Percentiles rank a stretch among this genome's conserved stretches.
Evolutionary conservation across 2,797 vertebrate genomes (phyloP).

Genomic region (Poeciliopsis infans): DNA sequence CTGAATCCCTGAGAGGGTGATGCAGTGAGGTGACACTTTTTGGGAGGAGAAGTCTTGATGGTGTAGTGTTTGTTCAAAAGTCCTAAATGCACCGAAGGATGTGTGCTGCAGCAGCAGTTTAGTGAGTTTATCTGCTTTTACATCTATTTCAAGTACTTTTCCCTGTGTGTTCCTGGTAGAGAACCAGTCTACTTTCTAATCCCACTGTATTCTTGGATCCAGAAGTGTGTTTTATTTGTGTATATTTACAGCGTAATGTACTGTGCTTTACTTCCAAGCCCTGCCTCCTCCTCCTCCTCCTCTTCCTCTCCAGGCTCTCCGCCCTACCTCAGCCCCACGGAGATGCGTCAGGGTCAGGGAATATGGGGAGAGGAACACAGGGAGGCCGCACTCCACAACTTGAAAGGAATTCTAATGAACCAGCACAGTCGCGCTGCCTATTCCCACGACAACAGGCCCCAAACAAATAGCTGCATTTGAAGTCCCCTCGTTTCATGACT

Average conservation of each 20-base stretch:
- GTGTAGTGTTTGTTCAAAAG: slow-evolving; percentile 29
- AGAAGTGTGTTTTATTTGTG: slow-evolving; percentile 24
- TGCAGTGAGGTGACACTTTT: slow-evolving; percentile 77
- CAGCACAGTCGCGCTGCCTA: slow-evolving; percentile 80
- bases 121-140: slow-evolving; percentile 29
- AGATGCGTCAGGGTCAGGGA: slow-evolving; percentile 83
- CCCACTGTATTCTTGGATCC: slow-evolving; percentile 22
- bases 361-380: slow-evolving; percentile 84
- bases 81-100: slow-evolving; percentile 29
- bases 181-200: slow-evolving; percentile 21
- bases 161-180: slow-evolving; percentile 17
- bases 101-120: slow-evolving; percentile 16
- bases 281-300: slow-evolving; percentile 29
- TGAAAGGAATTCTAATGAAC: slow-evolving; percentile 88
- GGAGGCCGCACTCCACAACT: slow-evolving; percentile 84
- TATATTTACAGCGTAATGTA: slow-evolving; percentile 44
- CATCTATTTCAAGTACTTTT: slow-evolving; percentile 53
- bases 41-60: slow-evolving; percentile 69
- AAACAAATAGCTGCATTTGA: slow-evolving; percentile 89
- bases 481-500: slow-evolving; percentile 86
- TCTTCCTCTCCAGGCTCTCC: slow-evolving; percentile 61
- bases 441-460: slow-evolving; percentile 86
- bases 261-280: slow-evolving; percentile 59
- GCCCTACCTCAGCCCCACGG: slow-evolving; percentile 80
- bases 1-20: slow-evolving; percentile 78